Evolutionary conservation across 2,888 invertebrate genomes (phyloP).

Genomic region (Cylloceria caligata): DNA sequence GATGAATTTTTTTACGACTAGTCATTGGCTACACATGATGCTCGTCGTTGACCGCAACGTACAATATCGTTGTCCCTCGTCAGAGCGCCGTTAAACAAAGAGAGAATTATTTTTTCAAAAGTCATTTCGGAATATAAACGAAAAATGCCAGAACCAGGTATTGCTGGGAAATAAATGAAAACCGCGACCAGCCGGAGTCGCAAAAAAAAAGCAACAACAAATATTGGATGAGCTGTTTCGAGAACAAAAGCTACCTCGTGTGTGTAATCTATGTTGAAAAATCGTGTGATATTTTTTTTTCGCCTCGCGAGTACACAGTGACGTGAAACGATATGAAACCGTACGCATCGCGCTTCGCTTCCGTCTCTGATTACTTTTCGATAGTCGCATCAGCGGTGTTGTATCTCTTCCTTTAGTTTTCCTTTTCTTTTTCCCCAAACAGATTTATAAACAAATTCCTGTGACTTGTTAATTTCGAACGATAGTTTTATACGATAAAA

Average conservation of each 20-base stretch:
- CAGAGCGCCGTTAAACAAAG: conserved; percentile 15
- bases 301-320: conserved; percentile 24
- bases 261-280: conserved; percentile 46
- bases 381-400: conserved; percentile 43
- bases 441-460: conserved; percentile 32
- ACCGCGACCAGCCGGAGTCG: conserved; percentile 4
- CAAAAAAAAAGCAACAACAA: conserved; percentile 3
- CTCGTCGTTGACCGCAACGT: conserved; percentile 26
- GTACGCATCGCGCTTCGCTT: conserved; percentile 28
- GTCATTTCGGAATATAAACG: conserved; percentile 46
- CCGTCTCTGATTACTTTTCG: conserved; percentile 53
- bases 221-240: conserved; percentile 25
- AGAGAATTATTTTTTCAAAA: conserved; percentile 23
- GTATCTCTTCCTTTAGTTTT: not conserved
- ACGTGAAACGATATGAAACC: conserved; percentile 48
- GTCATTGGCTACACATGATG: conserved; percentile 34
- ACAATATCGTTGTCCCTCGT: conserved; percentile 12
- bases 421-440: conserved; percentile 25
- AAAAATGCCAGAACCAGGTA: conserved; percentile 19
- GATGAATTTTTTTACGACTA: conserved; percentile 25
- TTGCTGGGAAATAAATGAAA: conserved; percentile 37
- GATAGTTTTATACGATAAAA: conserved; percentile 16
- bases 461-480: not conserved
- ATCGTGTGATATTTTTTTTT: conserved; percentile 44
- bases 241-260: conserved; percentile 25